Base-by-base conservation (phyloP, 2,797 vertebrate genomes). In the Enteromius anoplus region DNA sequence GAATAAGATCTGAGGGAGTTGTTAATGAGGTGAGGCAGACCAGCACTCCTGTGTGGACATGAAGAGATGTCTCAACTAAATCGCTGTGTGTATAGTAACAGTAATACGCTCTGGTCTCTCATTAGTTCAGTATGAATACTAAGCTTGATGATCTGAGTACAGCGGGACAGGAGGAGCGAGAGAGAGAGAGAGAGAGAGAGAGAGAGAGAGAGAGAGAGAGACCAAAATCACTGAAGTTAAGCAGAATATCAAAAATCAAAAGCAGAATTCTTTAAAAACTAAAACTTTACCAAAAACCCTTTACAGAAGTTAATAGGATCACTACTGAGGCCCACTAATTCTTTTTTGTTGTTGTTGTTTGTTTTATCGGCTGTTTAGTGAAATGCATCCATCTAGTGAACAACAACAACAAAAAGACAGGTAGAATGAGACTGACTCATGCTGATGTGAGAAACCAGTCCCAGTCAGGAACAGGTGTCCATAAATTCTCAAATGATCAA, bases 1-100 rank as follows among this genome's bases (percentile, higher is more conserved):
- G 45, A 42, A 82, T n/a, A 55, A 81, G 79, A 85, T 85, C 70
- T 53, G 66, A 85, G 79, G 26, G 73, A 82, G 75, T 42, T 19
- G 29, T 32, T 85, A 82, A 82, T 78, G 34, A 82, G 68, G 45
- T 66, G 58, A 82, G 80, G 60, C 75, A 53, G 79, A 51, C 23
- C 65, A 40, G 62, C 71, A 82, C 73, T 81, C 45, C 37, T 73
- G 58, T 53, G 75, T 26, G 68, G 80, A 72, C 58, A 79, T 42
- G 37, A 76, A 37, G 23, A 58, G 37, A 83, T n/a, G 49, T 83
- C 72, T 83, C 64, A 58, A 69, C 62, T 76, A 69, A 45, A 68
- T 76, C 72, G 32, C 34, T 58, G 34, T 68, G 60, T 53, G 47
- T 76, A 60, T 75, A 81, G 12, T 53, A 40, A 66, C 32, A 82